Conservation (phyloP, 2,113 vertebrate genomes). For the Anoura caudifer region DNA sequence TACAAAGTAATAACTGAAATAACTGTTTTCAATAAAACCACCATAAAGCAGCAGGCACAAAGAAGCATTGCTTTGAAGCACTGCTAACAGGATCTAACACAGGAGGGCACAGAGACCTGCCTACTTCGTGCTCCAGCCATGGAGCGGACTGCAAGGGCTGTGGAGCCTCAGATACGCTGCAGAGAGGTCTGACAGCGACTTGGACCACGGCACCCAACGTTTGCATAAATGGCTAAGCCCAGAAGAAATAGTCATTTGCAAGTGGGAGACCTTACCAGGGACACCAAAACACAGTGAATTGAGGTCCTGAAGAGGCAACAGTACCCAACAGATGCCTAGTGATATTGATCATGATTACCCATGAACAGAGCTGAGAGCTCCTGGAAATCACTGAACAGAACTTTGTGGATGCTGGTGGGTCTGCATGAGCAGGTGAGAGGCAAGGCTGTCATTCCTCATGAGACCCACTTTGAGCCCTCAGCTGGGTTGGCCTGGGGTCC, state of each 20-base stretch:
- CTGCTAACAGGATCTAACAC: not conserved
- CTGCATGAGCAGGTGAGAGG: not conserved
- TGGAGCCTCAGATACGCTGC: not conserved
- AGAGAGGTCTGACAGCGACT: not conserved
- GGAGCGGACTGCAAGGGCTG: not conserved
- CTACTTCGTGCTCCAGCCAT: not conserved
- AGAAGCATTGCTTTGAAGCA: not conserved
- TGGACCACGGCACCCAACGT: not conserved
- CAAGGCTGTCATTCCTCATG: not conserved
- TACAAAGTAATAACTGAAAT: slow-evolving; percentile 14
- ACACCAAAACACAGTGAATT: not conserved
- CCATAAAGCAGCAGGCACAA: not conserved
- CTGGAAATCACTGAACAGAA: not conserved
- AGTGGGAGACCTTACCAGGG: not conserved
- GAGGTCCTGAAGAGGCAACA: not conserved
- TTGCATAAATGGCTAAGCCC: not conserved
- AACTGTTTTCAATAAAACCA: slow-evolving; percentile 38
- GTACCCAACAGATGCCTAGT: not conserved
- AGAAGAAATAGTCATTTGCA: not conserved
- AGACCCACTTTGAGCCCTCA: not conserved
- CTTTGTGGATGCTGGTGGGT: not conserved
- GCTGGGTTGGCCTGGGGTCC: not conserved
- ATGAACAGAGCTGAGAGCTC: not conserved
- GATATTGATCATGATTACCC: fast-evolving
- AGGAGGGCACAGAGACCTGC: not conserved